Percentiles rank a stretch among this genome's conserved stretches.
Evolutionary conservation across 2,113 vertebrate genomes (phyloP).

Genomic region (Meleagris gallopavo): DNA sequence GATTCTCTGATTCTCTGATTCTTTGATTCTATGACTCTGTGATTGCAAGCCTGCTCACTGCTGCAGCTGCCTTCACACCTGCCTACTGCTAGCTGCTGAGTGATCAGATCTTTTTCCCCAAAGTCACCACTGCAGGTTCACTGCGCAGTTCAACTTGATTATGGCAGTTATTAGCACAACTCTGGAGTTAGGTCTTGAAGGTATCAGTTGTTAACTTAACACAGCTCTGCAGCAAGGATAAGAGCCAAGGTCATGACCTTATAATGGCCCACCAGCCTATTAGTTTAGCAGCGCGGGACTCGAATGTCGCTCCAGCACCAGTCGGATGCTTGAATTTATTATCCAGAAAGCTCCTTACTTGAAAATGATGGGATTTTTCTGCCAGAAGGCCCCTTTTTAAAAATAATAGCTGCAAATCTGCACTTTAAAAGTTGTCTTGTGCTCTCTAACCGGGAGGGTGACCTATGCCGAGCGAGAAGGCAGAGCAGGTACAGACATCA

Average conservation of each 20-base stretch:
- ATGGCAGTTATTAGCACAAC: constrained; percentile 18
- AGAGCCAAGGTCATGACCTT: constrained; percentile 69
- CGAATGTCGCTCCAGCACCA: constrained; percentile 23
- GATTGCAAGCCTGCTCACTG: not conserved
- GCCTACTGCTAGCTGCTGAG: not conserved
- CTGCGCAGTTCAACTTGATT: not conserved
- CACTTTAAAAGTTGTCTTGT: constrained; percentile 43
- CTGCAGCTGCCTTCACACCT: not conserved
- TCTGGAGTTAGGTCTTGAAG: constrained; percentile 7
- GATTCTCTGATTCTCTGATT: too few relatives aligned
- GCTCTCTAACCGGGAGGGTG: constrained; percentile 16
- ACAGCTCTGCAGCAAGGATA: constrained; percentile 51
- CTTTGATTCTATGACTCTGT: too few relatives aligned
- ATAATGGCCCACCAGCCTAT: constrained; percentile 76
- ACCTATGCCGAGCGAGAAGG: constrained; percentile 43
- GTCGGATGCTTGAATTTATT: constrained; percentile 65
- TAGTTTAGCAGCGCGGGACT: constrained; percentile 70
- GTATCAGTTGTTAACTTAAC: constrained; percentile 65
- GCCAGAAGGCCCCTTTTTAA: constrained; percentile 60
- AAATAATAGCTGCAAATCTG: constrained; percentile 62
- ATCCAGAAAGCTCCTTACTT: constrained; percentile 66
- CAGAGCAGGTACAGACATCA: constrained; percentile 53
- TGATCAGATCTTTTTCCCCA: not conserved
- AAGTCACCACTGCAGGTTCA: not conserved
- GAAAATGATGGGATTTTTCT: constrained; percentile 69